Percentiles rank a stretch among this genome's conserved stretches.
Evolutionary conservation across 2,113 vertebrate genomes (phyloP).

Genomic region (Callopanchax toddi): DNA sequence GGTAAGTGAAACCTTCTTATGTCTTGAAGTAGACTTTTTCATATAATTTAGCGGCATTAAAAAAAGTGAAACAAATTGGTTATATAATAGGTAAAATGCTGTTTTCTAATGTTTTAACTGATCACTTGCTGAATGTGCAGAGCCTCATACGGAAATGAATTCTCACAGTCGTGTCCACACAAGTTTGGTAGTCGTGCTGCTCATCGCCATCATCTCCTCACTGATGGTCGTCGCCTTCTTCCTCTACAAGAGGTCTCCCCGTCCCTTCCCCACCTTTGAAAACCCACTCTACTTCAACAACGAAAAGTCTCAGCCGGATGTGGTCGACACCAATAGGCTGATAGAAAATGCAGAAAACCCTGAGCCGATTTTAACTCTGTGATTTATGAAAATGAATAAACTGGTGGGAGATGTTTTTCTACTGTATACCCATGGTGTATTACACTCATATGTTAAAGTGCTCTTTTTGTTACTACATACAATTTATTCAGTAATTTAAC

Average conservation of each 20-base stretch:
- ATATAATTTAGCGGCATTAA: not conserved
- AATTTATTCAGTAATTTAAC: conserved; percentile 68
- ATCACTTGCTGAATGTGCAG: conserved; percentile 31
- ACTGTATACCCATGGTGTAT: conserved; percentile 31
- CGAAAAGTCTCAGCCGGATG: conserved; percentile 64
- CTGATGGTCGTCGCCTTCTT: conserved; percentile 45
- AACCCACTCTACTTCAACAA: conserved; percentile 70
- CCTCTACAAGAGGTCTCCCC: conserved; percentile 65
- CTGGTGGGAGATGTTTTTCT: conserved; percentile 14
- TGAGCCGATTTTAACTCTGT: conserved; percentile 70
- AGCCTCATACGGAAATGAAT: not conserved
- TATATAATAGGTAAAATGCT: too few relatives aligned
- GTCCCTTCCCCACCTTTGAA: conserved; percentile 62
- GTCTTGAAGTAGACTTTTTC: too few relatives aligned
- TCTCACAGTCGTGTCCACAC: conserved; percentile 55
- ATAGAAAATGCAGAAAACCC: conserved; percentile 69
- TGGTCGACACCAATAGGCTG: conserved; percentile 72
- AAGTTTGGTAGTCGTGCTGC: conserved; percentile 58
- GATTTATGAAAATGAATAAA: conserved; percentile 24
- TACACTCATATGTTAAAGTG: conserved; percentile 25
- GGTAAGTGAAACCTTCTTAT: conserved; percentile 46
- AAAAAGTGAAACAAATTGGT: not conserved
- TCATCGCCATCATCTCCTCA: conserved; percentile 34
- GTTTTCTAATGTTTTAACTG: not conserved
- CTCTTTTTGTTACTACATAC: conserved; percentile 22